phyloP scores from a whole-genome alignment of 2,797 vertebrate species.

The Hylomyscus alleni region DNA sequence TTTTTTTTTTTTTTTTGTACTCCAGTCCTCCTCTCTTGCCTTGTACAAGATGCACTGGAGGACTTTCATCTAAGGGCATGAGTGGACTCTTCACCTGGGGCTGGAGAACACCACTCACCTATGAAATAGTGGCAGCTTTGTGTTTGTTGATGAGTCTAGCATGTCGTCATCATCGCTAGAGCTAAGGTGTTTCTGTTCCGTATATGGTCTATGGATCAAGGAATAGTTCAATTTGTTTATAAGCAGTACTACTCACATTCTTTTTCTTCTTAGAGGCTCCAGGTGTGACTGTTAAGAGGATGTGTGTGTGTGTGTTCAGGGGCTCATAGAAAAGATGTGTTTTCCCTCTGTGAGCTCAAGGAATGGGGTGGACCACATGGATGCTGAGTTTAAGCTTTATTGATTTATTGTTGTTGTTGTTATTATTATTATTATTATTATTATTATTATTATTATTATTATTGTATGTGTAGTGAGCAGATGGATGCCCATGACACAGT shows the following conservation, averaged over 20 bases:
- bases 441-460: neutral
- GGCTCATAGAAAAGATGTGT: neutral
- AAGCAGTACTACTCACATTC: neutral
- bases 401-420: neutral
- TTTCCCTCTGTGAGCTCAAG: neutral
- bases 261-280: conserved; percentile 26
- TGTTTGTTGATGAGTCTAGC: neutral
- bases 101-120: neutral
- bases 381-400: neutral
- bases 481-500: too few relatives aligned
- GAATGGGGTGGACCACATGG: neutral
- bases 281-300: neutral
- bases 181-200: neutral
- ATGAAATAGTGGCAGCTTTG: neutral
- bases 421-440: too few relatives aligned
- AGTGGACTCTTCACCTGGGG: neutral
- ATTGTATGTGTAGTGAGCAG: neutral
- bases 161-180: neutral
- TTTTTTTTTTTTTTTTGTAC: too few relatives aligned
- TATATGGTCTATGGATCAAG: neutral
- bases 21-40: neutral
- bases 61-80: neutral
- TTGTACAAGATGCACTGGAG: neutral
- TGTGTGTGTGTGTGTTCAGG: neutral
- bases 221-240: neutral